Base-by-base conservation (phyloP, 2,888 invertebrate genomes). In the Strigamia transsilvanica region DNA sequence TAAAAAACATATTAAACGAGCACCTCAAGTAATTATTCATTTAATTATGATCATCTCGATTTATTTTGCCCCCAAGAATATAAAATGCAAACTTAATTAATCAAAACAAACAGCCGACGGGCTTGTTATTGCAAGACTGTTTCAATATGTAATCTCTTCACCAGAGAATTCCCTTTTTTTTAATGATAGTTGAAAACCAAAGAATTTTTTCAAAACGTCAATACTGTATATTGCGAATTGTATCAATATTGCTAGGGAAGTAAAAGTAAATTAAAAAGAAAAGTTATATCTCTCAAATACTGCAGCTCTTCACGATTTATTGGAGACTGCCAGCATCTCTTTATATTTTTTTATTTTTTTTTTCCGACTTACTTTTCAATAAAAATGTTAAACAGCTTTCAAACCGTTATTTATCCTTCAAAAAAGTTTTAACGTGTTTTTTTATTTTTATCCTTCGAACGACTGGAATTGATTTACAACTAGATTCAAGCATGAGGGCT, bases 391-490 rank as follows among this genome's bases (percentile, higher is more conserved):
- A 56, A 18, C 56, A 56, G 56, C 56, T 56, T 18, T 56, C 56
- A 56, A 56, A 56, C 6, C 12, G 46, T 46, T n/a, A 46, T 18
- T 56, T 56, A n/a, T 56, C 21, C 15, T 46, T 46, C 46, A 10
- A 46, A 46, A 46, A 46, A 46, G 46, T n/a, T 13, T 46, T 9
- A n/a, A n/a, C 46, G 15, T 46, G 0, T 13, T 46, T 46, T n/a
- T 21, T 66, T 23, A 27, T 27, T 27, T 27, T 3, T 27, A 27
- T 66, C 18, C 23, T 66, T 61, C 61, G 23, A 61, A 3, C 61
- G 23, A 61, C 18, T 61, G 61, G 23, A 61, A 61, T 61, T 61
- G 61, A 61, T 61, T 61, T 61, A 61, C 18, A 23, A 61, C 21
- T n/a, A 51, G 51, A 18, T 51, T 51, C 51, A 18, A 51, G 51